Percentiles rank a stretch among this genome's conserved stretches.
These are phyloP conservation scores for Homalodisca vitripennis DNA, from an alignment of 1,140 invertebrate genomes.

Conservation along the genomic window DNA sequence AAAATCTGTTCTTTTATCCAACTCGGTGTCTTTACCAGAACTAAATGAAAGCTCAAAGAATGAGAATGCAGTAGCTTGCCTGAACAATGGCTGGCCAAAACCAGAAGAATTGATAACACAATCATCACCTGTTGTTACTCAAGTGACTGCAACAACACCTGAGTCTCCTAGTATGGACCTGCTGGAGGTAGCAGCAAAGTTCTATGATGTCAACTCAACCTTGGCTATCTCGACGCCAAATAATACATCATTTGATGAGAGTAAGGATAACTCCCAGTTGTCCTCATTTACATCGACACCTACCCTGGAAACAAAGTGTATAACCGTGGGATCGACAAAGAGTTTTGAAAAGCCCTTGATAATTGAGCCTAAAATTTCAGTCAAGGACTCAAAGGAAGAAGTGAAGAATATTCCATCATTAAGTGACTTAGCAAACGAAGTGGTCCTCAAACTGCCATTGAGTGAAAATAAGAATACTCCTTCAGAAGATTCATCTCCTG, in stretches of 20 bases:
- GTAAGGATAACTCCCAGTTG: slow-evolving; percentile 26
- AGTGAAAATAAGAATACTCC: not conserved
- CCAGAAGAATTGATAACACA: slow-evolving; percentile 34
- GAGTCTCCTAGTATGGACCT: slow-evolving; percentile 15
- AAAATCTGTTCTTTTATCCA: slow-evolving; percentile 14
- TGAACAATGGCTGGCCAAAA: slow-evolving; percentile 35
- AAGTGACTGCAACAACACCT: slow-evolving; percentile 13
- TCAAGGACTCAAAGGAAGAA: not conserved
- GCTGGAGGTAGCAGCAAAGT: slow-evolving; percentile 8
- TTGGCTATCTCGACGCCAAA: slow-evolving; percentile 37
- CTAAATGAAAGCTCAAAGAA: not conserved
- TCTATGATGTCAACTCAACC: slow-evolving; percentile 34
- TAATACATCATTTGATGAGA: slow-evolving; percentile 28
- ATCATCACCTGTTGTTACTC: not conserved
- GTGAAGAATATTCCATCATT: slow-evolving; percentile 6
- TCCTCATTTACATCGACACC: slow-evolving; percentile 38
- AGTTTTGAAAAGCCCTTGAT: not conserved
- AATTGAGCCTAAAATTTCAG: not conserved
- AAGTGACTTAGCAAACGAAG: not conserved
- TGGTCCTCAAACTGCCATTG: not conserved
- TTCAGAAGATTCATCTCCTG: slow-evolving; percentile 10
- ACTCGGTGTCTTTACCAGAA: not conserved
- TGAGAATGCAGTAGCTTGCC: not conserved
- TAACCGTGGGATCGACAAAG: not conserved
- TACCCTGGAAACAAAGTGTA: slow-evolving; percentile 26